phyloP scores from a whole-genome alignment of 1,140 invertebrate genomes.

The Ceratosolen solmsi region DNA sequence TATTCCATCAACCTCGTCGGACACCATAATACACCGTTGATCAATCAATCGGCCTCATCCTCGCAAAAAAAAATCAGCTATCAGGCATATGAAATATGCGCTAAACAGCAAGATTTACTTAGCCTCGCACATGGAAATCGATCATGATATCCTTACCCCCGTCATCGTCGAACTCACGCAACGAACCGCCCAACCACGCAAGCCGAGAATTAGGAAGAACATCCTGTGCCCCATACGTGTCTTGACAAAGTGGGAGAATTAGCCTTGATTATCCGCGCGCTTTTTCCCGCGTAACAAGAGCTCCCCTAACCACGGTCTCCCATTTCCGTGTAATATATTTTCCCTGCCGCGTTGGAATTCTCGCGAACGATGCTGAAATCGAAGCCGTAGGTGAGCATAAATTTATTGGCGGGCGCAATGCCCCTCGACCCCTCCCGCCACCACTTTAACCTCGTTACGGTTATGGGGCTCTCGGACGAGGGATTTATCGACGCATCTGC shows the following conservation, averaged over 20 bases:
- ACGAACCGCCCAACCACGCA: background rate
- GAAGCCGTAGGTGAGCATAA: background rate
- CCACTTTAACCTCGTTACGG: background rate
- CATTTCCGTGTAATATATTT: slow-evolving; percentile 24
- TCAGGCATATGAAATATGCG: background rate
- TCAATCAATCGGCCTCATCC: background rate
- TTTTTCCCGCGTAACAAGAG: background rate
- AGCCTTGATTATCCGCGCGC: background rate
- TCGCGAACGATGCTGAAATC: background rate
- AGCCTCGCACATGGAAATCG: background rate
- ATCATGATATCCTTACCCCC: background rate
- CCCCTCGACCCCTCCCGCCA: background rate
- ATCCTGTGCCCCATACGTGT: too few species aligned
- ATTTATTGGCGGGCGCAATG: background rate
- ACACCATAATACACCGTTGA: background rate
- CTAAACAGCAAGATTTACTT: slow-evolving; percentile 1
- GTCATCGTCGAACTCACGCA: background rate
- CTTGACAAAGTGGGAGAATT: slow-evolving; percentile 9
- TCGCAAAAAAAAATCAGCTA: background rate
- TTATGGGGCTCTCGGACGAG: background rate
- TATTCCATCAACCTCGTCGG: background rate
- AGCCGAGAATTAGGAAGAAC: background rate
- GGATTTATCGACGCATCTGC: slow-evolving; percentile 19
- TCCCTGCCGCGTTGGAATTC: background rate
- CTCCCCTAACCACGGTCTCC: background rate